Percentiles rank a stretch among this genome's conserved stretches.
phyloP scores from a whole-genome alignment of 2,888 invertebrate genomes.

The Athrips mouffetella region DNA sequence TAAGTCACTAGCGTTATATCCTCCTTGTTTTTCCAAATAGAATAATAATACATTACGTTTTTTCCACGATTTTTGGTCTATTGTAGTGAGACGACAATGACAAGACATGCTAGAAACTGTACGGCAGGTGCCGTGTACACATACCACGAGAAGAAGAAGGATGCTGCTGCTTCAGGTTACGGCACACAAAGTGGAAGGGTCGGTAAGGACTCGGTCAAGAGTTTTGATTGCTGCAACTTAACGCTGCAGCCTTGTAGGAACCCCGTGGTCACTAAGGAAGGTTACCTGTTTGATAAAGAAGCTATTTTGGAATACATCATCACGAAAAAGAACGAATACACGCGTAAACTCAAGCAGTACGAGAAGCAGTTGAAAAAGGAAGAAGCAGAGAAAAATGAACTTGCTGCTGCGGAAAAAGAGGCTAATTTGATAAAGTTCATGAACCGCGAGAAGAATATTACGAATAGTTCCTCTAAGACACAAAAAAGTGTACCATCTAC shows the following conservation, averaged over 20 bases:
- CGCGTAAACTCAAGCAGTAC: slow-evolving; percentile 93
- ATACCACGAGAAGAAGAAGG: slow-evolving; percentile 98
- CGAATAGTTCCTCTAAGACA: slow-evolving; percentile 46
- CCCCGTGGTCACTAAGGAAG: slow-evolving; percentile 91
- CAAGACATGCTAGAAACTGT: slow-evolving; percentile 97
- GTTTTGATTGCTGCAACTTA: slow-evolving; percentile 98
- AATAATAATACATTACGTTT: no score
- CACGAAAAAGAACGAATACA: slow-evolving; percentile 94
- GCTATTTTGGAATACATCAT: slow-evolving; percentile 96
- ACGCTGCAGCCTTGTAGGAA: slow-evolving; percentile 97
- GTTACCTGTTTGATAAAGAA: slow-evolving; percentile 97
- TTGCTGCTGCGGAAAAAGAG: slow-evolving; percentile 85
- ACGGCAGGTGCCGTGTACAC: slow-evolving; percentile 99
- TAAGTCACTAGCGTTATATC: no score
- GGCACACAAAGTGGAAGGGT: slow-evolving; percentile 91
- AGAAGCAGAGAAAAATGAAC: slow-evolving; percentile 82
- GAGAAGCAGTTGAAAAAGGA: slow-evolving; percentile 91
- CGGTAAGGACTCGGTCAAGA: slow-evolving; percentile 93
- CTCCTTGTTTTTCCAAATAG: no score
- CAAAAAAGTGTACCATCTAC: slow-evolving; percentile 35
- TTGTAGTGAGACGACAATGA: slow-evolving; percentile 84
- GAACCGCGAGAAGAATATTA: slow-evolving; percentile 88
- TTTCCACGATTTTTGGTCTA: no score
- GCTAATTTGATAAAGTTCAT: slow-evolving; percentile 88
- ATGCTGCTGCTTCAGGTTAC: slow-evolving; percentile 96